Evolutionary conservation across 2,113 vertebrate genomes (phyloP).

Genomic region (Micromys minutus): DNA sequence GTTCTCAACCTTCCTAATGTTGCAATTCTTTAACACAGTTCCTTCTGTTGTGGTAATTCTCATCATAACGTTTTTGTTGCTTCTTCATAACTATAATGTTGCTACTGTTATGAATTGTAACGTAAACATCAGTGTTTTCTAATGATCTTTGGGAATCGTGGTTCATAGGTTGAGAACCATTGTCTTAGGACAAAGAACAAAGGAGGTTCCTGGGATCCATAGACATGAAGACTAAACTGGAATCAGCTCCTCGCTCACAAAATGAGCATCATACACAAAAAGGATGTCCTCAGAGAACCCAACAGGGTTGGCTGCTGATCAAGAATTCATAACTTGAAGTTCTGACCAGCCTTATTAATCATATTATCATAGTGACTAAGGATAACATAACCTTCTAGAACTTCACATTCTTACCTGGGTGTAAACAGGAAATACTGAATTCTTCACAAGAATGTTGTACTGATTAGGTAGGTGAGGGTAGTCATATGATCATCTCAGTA

Average conservation of each 20-base stretch:
- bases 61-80: neutral
- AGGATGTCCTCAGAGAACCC: neutral
- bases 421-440: neutral
- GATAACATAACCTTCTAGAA: neutral
- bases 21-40: neutral
- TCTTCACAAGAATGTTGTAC: neutral
- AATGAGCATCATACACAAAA: neutral
- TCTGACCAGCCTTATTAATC: neutral
- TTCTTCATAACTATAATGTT: neutral
- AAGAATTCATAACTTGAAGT: neutral
- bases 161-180: neutral
- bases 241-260: neutral
- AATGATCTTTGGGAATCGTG: neutral
- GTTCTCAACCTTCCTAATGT: neutral
- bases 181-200: neutral
- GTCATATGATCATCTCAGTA: neutral
- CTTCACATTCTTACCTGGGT: conserved; percentile 10
- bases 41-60: neutral
- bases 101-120: neutral
- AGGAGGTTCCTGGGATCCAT: neutral
- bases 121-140: neutral
- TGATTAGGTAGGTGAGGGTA: neutral
- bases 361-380: neutral
- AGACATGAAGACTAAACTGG: neutral
- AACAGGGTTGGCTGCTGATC: neutral